A percentile compares a stretch with the other conserved stretches of the same genome.
Evolutionary conservation across 2,888 invertebrate genomes (phyloP).

Genomic region (Xylota segnis): DNA sequence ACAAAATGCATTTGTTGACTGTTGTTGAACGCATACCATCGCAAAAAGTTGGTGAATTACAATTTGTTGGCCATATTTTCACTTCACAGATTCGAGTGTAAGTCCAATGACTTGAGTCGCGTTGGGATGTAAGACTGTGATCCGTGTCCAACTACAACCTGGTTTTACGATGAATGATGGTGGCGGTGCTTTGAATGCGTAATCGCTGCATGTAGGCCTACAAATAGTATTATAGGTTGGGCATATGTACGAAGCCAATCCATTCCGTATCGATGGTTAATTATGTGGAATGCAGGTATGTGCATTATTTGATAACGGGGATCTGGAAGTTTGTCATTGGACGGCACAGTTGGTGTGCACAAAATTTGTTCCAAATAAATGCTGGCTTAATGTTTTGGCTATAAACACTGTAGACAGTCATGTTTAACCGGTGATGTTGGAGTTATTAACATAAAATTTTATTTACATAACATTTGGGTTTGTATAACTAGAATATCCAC

Average conservation of each 20-base stretch:
- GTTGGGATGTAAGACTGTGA: conserved; percentile 50
- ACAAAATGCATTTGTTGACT: conserved; percentile 33
- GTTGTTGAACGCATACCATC: conserved; percentile 19
- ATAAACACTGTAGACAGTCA: conserved; percentile 1
- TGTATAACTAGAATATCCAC: neutral
- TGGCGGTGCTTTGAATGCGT: conserved; percentile 66
- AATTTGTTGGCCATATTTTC: conserved; percentile 60
- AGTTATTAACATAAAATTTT: conserved; percentile 6
- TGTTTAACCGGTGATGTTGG: conserved; percentile 18
- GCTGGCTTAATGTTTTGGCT: neutral
- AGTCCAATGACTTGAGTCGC: conserved; percentile 59
- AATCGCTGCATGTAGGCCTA: conserved; percentile 65
- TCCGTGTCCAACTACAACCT: conserved; percentile 65
- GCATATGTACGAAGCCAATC: conserved; percentile 58
- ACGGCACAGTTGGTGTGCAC: conserved; percentile 19
- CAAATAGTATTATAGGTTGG: conserved; percentile 64
- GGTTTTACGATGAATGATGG: conserved; percentile 38
- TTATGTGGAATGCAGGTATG: conserved; percentile 67
- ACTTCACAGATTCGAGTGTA: conserved; percentile 55
- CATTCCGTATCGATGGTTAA: conserved; percentile 53
- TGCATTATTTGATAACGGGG: conserved; percentile 74
- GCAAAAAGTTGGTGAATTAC: conserved; percentile 8
- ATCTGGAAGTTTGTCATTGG: conserved; percentile 54
- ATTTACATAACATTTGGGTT: neutral
- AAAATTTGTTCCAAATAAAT: conserved; percentile 14